Evolutionary conservation across 2,113 vertebrate genomes (phyloP), one percentile per base, ranked within the genome.

Genomic region (Oceanites oceanicus): DNA sequence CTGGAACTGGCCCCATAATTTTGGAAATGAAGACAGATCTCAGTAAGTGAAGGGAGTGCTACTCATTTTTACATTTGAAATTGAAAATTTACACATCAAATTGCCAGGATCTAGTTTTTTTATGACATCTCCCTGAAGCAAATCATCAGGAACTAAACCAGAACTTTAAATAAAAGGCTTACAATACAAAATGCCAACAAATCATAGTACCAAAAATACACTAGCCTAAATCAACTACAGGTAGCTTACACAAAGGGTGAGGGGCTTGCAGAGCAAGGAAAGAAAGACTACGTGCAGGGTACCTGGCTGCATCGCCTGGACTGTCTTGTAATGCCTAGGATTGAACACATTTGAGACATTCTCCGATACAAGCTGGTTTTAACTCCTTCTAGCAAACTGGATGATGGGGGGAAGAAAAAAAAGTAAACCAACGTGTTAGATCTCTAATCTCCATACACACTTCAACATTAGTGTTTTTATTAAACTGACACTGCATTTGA

Each of bases 181-280:
- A 34, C 18, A 47, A 36, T 6, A 62, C 9, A 40, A 87, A 74
- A 40, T 2, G 45, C 83, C 16, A 5, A 40, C 25, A 58, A 25
- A 55, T 10, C n/a, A 9, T 2, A 59, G 50, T 2, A 22, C 3
- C 36, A 94, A 72, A 49, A 44, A 27, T 2, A 21, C 1, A 10
- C 9, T 5, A 49, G 67, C 29, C 56, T 34, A 1, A 19, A 55
- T 0, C 19, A 29, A 5, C 44, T 6, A 1, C 0, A 15, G 72
- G 82, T 5, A 71, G 42, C 16, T 52, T 3, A 10, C 40, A 10
- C 4, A 5, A 20, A 40, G 42, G 38, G 58, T 5, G 17, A 38
- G 74, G 34, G 23, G 53, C 19, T 13, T 9, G 42, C 63, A 81
- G 70, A 56, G 50, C 70, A 78, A 34, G n/a, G n/a, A 67, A 61